These are phyloP conservation scores for Microcebus murinus DNA, from an alignment of 2,113 vertebrate genomes.

Conservation along the genomic window DNA sequence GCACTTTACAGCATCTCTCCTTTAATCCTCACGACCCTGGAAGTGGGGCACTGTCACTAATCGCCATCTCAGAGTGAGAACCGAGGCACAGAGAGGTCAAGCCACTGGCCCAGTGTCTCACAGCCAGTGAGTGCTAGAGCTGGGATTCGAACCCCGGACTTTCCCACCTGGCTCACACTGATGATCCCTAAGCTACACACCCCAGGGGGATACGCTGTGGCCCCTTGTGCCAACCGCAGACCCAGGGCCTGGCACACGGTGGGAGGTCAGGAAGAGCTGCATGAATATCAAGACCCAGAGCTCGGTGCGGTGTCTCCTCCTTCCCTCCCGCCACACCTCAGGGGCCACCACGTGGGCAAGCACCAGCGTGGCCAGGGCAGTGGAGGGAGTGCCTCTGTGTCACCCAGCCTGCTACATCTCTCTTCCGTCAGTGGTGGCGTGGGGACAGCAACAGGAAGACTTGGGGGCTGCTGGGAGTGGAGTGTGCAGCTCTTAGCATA, in stretches of 20 bases:
- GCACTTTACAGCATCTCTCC: no score
- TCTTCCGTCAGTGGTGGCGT: not conserved
- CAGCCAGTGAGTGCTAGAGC: not conserved
- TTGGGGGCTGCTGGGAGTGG: fast-evolving
- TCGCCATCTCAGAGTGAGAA: not conserved
- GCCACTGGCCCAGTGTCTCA: not conserved
- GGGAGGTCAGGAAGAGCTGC: not conserved
- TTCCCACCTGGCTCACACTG: not conserved
- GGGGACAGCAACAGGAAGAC: fast-evolving
- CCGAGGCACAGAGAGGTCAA: not conserved
- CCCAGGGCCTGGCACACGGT: not conserved
- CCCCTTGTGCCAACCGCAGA: not conserved
- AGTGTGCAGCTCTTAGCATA: not conserved
- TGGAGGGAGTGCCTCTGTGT: no score
- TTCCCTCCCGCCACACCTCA: fast-evolving
- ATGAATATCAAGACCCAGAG: fast-evolving
- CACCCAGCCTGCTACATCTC: not conserved
- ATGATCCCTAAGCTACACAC: no score
- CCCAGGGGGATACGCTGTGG: not conserved
- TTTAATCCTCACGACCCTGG: not conserved
- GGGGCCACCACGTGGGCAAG: not conserved
- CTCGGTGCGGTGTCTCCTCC: fast-evolving
- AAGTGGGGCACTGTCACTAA: fast-evolving
- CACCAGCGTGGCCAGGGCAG: no score
- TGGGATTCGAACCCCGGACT: not conserved